Conservation (phyloP, 2,113 vertebrate species). For the Carassius carassius region DNA sequence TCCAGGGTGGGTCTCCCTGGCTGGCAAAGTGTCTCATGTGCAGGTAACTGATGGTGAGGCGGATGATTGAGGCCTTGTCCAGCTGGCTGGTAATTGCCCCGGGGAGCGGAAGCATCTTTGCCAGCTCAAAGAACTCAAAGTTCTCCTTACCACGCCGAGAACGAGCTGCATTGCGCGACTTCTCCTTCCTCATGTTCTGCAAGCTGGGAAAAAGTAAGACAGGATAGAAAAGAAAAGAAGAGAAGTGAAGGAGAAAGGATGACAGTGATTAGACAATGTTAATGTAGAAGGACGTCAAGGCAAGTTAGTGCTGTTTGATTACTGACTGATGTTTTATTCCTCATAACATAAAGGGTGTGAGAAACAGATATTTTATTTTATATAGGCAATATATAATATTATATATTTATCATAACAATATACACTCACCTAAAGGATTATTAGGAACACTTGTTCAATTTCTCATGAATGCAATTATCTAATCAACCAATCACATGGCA, state of each 20-base stretch:
- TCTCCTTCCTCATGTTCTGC: constrained; percentile 90
- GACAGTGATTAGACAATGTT: not conserved
- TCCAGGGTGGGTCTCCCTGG: constrained; percentile 87
- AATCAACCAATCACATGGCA: no score
- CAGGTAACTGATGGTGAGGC: constrained; percentile 91
- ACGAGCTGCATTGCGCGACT: constrained; percentile 88
- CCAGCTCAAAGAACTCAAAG: constrained; percentile 91
- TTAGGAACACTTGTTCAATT: no score
- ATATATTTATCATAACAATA: no score
- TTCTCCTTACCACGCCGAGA: constrained; percentile 90
- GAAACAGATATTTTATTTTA: not conserved
- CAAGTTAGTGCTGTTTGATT: not conserved
- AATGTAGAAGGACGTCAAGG: not conserved
- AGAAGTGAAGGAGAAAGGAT: not conserved
- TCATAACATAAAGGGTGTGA: not conserved
- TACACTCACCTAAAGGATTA: no score
- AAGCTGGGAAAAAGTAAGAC: constrained; percentile 68
- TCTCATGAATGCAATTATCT: no score
- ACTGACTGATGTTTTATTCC: not conserved
- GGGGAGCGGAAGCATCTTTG: constrained; percentile 87
- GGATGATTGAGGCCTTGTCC: constrained; percentile 90
- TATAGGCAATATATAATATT: not conserved
- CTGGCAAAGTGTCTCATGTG: constrained; percentile 87
- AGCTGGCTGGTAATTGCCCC: constrained; percentile 91
- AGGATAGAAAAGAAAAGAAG: not conserved